Conservation (phyloP, 92 coral and sea anemone genomes). For the Ricordea florida region DNA sequence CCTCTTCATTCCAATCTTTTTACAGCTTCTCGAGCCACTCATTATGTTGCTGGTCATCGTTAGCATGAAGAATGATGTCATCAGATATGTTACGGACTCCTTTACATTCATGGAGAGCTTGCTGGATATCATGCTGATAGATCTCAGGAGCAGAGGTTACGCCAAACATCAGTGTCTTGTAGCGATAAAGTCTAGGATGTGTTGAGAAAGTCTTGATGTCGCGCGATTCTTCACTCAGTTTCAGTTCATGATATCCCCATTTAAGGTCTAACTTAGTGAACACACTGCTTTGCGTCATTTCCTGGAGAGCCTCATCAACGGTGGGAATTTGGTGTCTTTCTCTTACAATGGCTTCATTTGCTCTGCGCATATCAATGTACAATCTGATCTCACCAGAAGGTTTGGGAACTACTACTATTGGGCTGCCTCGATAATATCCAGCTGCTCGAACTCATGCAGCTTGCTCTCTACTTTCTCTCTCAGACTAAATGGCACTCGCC, state of each 20-base stretch:
- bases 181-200: neutral
- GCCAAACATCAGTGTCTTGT: too few relatives aligned
- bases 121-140: slow-evolving; percentile 22
- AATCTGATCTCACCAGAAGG: slow-evolving; percentile 17
- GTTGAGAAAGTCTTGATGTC: slow-evolving; percentile 3
- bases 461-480: slow-evolving; percentile 21
- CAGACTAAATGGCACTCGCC: slow-evolving; percentile 29
- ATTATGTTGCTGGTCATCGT: slow-evolving; percentile 2
- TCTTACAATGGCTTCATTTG: slow-evolving; percentile 19
- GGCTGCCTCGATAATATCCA: slow-evolving; percentile 25
- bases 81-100: too few relatives aligned
- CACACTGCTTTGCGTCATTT: slow-evolving; percentile 34
- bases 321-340: slow-evolving; percentile 35
- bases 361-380: slow-evolving; percentile 15
- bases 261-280: slow-evolving; percentile 29
- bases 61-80: neutral
- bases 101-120: too few relatives aligned
- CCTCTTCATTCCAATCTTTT: slow-evolving; percentile 7
- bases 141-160: slow-evolving; percentile 38
- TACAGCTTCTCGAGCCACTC: neutral
- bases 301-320: slow-evolving; percentile 30
- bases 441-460: slow-evolving; percentile 1
- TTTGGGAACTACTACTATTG: slow-evolving; percentile 23
- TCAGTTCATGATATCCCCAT: slow-evolving; percentile 17
- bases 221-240: slow-evolving; percentile 12